These are phyloP conservation scores for Micoletzkya japonica DNA, from an alignment of 2,888 invertebrate species.

Conservation along the genomic window DNA sequence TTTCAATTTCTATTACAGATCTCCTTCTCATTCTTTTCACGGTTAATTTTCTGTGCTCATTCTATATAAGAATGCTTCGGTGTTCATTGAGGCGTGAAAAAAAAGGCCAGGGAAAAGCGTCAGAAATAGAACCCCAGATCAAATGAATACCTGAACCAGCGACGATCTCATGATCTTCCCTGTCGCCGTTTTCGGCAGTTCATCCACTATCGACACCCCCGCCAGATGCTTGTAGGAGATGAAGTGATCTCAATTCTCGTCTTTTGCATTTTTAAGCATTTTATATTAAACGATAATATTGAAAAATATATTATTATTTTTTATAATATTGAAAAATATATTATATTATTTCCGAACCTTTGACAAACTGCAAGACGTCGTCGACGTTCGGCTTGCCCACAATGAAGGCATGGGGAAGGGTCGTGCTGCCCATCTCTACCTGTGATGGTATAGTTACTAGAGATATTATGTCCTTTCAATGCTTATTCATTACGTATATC, in stretches of 20 bases:
- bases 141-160: slow-evolving; percentile 15
- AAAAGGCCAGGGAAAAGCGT: too few relatives aligned
- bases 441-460: slow-evolving; percentile 9
- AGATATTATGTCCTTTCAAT: too few relatives aligned
- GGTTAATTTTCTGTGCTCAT: too few relatives aligned
- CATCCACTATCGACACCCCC: slow-evolving; percentile 34
- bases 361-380: slow-evolving; percentile 32
- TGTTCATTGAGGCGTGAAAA: too few relatives aligned
- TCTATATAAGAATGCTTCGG: too few relatives aligned
- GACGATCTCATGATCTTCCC: slow-evolving; percentile 38
- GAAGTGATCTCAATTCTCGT: slow-evolving; percentile 35
- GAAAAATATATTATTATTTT: not conserved
- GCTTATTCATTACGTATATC: too few relatives aligned
- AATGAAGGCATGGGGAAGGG: slow-evolving; percentile 35
- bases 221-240: slow-evolving; percentile 43
- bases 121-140: too few relatives aligned
- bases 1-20: too few relatives aligned
- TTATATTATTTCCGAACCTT: too few relatives aligned
- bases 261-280: not conserved
- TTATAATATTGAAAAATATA: not conserved
- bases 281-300: not conserved
- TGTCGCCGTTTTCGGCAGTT: slow-evolving; percentile 39
- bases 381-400: slow-evolving; percentile 31
- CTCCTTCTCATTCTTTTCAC: too few relatives aligned
- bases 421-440: slow-evolving; percentile 1